A percentile compares a stretch with the other conserved stretches of the same genome.
Conservation (phyloP, 2,888 invertebrate species). For the Mythimna pallens region DNA sequence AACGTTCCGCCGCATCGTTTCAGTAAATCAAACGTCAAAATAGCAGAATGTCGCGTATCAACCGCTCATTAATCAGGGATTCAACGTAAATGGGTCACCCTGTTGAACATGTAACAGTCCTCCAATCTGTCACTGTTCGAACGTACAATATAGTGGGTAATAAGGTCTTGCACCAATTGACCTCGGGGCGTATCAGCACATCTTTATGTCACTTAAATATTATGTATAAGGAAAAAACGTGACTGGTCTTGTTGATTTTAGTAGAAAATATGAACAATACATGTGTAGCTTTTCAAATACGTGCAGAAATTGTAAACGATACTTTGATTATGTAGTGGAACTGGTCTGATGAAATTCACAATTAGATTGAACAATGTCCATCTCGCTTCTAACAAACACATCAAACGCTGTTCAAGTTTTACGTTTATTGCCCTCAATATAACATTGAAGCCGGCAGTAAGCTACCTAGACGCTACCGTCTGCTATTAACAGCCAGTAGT, state of each 20-base stretch:
- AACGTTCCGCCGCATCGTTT: constrained; percentile 19
- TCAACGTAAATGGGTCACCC: constrained; percentile 45
- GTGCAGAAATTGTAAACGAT: background rate
- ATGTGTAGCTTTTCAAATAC: background rate
- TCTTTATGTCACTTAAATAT: constrained; percentile 34
- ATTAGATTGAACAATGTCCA: background rate
- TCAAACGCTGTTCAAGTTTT: constrained; percentile 16
- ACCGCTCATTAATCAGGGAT: constrained; percentile 51
- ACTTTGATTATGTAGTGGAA: background rate
- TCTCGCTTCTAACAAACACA: constrained; percentile 8
- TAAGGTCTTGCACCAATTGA: constrained; percentile 50
- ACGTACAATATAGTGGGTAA: constrained; percentile 33
- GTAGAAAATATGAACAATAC: constrained; percentile 26
- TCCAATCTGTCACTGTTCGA: constrained; percentile 36
- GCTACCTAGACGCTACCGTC: constrained; percentile 33
- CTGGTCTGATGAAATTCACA: background rate
- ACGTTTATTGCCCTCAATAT: constrained; percentile 23
- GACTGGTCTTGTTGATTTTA: constrained; percentile 27
- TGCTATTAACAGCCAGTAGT: constrained; percentile 52
- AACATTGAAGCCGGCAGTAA: constrained; percentile 28
- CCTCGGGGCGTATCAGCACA: constrained; percentile 47
- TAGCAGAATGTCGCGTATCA: constrained; percentile 30
- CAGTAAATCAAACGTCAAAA: constrained; percentile 44
- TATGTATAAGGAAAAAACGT: constrained; percentile 53
- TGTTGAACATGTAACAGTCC: constrained; percentile 27